Evolutionary conservation across 2,888 invertebrate genomes (phyloP).

Genomic region (Lasioglossum figueresi): DNA sequence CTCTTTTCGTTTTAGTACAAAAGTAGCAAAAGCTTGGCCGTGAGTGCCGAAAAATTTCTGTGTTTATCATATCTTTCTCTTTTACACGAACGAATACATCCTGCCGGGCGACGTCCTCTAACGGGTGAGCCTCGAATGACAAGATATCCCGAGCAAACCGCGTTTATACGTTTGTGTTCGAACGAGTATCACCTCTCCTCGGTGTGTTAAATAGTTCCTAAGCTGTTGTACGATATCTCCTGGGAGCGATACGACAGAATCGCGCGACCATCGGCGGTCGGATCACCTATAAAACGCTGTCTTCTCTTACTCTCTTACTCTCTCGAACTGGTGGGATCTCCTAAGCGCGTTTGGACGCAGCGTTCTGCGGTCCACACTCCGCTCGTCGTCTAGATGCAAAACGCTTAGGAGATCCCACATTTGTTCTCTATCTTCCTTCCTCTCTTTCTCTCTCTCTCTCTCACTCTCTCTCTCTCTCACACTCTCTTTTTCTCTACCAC

Average conservation of each 20-base stretch:
- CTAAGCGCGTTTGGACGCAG: too few species aligned
- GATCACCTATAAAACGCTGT: constrained; percentile 28
- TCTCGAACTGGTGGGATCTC: too few species aligned
- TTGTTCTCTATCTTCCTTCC: too few species aligned
- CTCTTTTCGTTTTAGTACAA: constrained; percentile 55
- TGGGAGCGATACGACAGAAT: constrained; percentile 33
- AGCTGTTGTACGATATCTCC: constrained; percentile 25
- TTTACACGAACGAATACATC: constrained; percentile 1
- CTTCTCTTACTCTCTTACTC: not conserved
- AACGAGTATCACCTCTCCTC: constrained; percentile 13
- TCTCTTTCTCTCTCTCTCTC: not conserved
- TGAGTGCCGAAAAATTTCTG: constrained; percentile 47
- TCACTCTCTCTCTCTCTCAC: not conserved
- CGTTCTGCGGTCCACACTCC: too few species aligned
- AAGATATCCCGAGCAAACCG: constrained; percentile 29
- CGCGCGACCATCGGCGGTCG: constrained; percentile 28
- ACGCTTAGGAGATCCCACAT: too few species aligned
- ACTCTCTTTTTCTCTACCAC: not conserved
- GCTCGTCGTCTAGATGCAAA: too few species aligned
- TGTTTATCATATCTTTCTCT: constrained; percentile 7
- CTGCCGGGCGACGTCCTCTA: not conserved
- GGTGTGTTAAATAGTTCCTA: constrained; percentile 15
- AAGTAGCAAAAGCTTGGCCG: constrained; percentile 65
- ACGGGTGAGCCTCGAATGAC: constrained; percentile 27
- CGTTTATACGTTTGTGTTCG: constrained; percentile 3